Evolutionary conservation across 2,113 vertebrate genomes (phyloP), one percentile per base, ranked within the genome.

Genomic region (Scalopus aquaticus): DNA sequence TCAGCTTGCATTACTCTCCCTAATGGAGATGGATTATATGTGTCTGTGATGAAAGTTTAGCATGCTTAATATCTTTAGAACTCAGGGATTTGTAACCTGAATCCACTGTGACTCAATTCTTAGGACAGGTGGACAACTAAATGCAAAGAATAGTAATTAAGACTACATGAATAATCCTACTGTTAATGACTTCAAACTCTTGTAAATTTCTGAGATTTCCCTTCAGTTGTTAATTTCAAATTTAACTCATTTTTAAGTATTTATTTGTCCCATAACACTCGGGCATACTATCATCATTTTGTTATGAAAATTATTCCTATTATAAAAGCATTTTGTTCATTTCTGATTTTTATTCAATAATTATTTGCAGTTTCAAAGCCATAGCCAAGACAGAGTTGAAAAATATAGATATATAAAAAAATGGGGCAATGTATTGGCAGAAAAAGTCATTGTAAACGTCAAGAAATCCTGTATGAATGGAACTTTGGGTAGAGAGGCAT

Each of bases 21-120:
- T 94, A 95, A 89, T 93, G 89, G 92, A 96, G 94, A 91, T 91
- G 86, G 86, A 96, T 96, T 91, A 86, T 60, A 64, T 51, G 64
- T 93, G 37, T 93, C 76, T 93, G 83, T 83, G 90, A 86, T 96
- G 94, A 97, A 94, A 94, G 87, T 94, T 58, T 76, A 95, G 49
- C 82, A 64, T 82, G 87, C 69, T 93, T 78, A 90, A 42, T 79
- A 87, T 94, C 90, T 95, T 94, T 82, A 96, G 95, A 96, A 93
- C 76, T 81, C 37, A 51, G 79, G 62, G 82, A 95, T 96, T 91
- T 96, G 87, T 93, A 96, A 96, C 87, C 76, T 1, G 73, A 96
- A 69, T 85, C 85, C 46, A 26, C 62, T 82, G 82, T 65, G 60
- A 85, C 82, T 94, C 82, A 82, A 35, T 60, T 80, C 37, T 58